Conservation (phyloP, 2,888 invertebrate genomes). For the Lasioglossum zephyrum region DNA sequence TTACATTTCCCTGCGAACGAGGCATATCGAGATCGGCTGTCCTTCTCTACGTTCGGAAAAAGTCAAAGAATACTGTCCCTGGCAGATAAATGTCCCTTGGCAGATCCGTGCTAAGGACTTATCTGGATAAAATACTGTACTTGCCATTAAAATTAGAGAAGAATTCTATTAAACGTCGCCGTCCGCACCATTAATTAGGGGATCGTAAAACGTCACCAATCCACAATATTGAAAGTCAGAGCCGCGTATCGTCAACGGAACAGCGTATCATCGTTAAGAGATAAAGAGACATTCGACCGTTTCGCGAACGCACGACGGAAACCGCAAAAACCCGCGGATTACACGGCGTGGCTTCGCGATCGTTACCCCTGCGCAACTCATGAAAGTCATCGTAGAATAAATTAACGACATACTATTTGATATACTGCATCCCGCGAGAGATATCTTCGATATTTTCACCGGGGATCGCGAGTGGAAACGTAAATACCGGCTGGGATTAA, state of each 20-base stretch:
- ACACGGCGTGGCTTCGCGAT: constrained; percentile 18
- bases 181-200: neutral
- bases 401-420: constrained; percentile 45
- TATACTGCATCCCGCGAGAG: constrained; percentile 14
- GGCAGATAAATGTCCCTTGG: too few species aligned
- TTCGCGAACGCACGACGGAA: neutral
- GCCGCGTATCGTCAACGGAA: neutral
- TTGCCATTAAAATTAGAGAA: neutral
- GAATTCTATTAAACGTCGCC: neutral
- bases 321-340: constrained; percentile 13
- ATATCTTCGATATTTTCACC: constrained; percentile 43
- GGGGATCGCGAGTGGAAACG: constrained; percentile 30
- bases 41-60: too few species aligned
- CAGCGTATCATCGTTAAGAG: neutral
- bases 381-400: constrained; percentile 42
- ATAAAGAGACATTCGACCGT: neutral
- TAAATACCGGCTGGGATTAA: constrained; percentile 37
- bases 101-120: too few species aligned
- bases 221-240: constrained; percentile 1
- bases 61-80: too few species aligned
- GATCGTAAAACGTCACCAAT: constrained; percentile 6
- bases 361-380: constrained; percentile 11
- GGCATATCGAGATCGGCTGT: too few species aligned
- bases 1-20: too few species aligned
- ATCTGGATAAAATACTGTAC: neutral